Evolutionary conservation across 2,113 vertebrate species (phyloP).

Genomic region (Pogonocichla stellata): DNA sequence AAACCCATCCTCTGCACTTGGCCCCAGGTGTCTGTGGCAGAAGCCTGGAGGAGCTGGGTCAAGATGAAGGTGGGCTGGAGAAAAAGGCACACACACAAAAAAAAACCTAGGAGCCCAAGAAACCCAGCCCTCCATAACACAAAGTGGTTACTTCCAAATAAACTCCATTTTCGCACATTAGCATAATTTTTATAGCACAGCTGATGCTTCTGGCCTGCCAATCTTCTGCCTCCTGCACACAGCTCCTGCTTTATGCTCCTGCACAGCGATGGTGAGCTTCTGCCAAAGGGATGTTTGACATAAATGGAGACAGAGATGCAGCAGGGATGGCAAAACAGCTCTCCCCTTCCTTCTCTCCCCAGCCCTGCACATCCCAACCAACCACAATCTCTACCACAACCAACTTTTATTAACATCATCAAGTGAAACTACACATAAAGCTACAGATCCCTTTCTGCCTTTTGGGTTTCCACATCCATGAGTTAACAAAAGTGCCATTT

Average conservation of each 20-base stretch:
- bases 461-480: background rate
- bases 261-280: background rate
- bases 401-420: background rate
- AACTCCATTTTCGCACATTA: background rate
- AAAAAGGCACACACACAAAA: background rate
- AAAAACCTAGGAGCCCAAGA: background rate
- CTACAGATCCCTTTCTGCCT: background rate
- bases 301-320: background rate
- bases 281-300: background rate
- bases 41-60: background rate
- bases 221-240: background rate
- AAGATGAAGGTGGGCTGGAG: background rate
- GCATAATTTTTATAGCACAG: slow-evolving; percentile 15
- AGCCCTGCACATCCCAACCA: rapidly evolving
- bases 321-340: background rate
- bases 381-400: background rate
- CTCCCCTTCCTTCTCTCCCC: background rate
- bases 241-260: background rate
- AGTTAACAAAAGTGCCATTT: background rate
- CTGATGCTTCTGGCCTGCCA: slow-evolving; percentile 12
- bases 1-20: background rate
- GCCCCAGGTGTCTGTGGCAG: background rate
- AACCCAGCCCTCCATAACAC: background rate
- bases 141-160: background rate
- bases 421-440: background rate